Evolutionary conservation across 2,113 vertebrate species (phyloP), one percentile per base, ranked within the genome.

Genomic region (Oplegnathus fasciatus): DNA sequence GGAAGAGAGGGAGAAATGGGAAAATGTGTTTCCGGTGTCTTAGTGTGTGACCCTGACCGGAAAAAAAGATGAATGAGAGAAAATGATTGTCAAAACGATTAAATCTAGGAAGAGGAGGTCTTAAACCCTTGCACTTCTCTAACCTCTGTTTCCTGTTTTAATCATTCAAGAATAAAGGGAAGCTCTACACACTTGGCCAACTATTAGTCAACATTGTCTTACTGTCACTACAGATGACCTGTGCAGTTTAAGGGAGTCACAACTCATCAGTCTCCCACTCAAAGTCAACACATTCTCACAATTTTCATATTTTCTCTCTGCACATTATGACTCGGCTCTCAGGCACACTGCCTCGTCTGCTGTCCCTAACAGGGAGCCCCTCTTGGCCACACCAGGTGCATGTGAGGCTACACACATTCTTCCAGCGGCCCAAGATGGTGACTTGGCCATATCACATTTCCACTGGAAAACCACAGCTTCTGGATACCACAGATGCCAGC

Each of bases 391-490:
- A 89, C 83, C 90, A 94, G 92, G 91, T 93, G 86, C 84, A 48
- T 83, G 78, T 74, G 81, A 78, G 82, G 75, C 82, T 87, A 58
- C 55, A 64, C 73, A 82, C 73, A 91, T 88, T 92, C 88, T 78
- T 79, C 57, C 58, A 83, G 83, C 24, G 72, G 71, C 67, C 82
- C 77, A 55, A 79, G 78, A 84, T 67, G 83, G 90, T 82, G 91
- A 90, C 88, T 89, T 86, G 90, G 86, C 79, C 79, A 85, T 82
- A 89, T 94, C 89, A 61, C 75, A 74, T 94, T 92, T 94, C 91
- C 88, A 91, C 86, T 94, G 94, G 92, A 93, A 94, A 94, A 92
- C 91, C 91, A 69, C 92, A 93, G 88, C 85, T 89, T 91, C 82
- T 93, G 92, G 91, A 94, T 90, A 90, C 85, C 89, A 78, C 65